Evolutionary conservation across 2,113 vertebrate species (phyloP).

Genomic region (Aegotheles bennettii): DNA sequence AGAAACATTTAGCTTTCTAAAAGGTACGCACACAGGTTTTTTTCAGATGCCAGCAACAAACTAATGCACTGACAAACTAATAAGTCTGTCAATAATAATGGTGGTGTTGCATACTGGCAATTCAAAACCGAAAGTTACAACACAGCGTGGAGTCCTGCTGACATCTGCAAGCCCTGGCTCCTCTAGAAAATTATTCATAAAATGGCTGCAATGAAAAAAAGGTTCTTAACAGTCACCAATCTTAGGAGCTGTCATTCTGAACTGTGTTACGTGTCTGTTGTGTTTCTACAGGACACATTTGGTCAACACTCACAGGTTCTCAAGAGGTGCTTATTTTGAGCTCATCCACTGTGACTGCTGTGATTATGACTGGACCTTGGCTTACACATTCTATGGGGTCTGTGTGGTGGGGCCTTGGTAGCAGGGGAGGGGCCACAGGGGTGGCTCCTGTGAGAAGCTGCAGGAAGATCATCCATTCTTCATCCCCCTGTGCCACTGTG

Average conservation of each 20-base stretch:
- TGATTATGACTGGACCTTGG: neutral
- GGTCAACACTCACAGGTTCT: rapidly evolving
- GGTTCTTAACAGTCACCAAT: neutral
- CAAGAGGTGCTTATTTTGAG: neutral
- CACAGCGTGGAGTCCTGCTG: neutral
- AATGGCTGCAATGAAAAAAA: neutral
- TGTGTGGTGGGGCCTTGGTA: no score
- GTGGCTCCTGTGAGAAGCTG: no score
- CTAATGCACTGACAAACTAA: neutral
- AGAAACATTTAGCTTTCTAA: neutral
- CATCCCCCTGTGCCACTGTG: no score
- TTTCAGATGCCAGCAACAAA: neutral
- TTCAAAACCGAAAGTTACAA: neutral
- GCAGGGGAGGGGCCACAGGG: no score
- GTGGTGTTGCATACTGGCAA: neutral
- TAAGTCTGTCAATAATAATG: neutral
- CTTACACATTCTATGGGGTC: neutral
- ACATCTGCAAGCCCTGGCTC: neutral
- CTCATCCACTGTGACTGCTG: neutral
- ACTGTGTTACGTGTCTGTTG: neutral
- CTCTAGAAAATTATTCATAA: neutral
- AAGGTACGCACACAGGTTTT: neutral
- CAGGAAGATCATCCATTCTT: no score
- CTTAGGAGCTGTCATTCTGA: neutral
- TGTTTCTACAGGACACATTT: neutral